These are phyloP conservation scores for Palythoa heliodiscus DNA, from an alignment of 92 coral and sea anemone genomes.

Conservation along the genomic window DNA sequence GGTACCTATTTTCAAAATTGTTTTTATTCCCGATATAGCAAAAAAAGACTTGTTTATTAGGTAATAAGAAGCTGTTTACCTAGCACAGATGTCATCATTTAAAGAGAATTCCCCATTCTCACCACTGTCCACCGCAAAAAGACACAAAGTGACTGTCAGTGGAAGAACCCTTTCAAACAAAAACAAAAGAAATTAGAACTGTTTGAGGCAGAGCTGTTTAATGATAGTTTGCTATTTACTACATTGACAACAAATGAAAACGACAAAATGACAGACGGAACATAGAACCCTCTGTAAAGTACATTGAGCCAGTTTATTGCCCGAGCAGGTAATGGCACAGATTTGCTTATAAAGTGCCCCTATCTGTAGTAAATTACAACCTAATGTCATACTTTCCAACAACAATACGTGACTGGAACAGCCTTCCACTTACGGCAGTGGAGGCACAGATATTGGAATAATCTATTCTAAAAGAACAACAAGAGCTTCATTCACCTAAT, in stretches of 20 bases:
- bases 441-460: too few relatives aligned
- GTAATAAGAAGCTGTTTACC: constrained; percentile 39
- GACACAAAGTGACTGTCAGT: constrained; percentile 58
- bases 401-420: too few relatives aligned
- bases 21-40: too few relatives aligned
- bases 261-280: too few relatives aligned
- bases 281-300: neutral
- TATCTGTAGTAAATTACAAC: neutral
- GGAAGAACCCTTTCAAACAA: constrained; percentile 56
- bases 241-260: too few relatives aligned
- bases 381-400: neutral
- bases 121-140: constrained; percentile 67
- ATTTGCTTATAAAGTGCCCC: neutral
- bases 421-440: too few relatives aligned
- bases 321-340: neutral
- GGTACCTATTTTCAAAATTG: too few relatives aligned
- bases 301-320: neutral
- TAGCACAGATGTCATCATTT: constrained; percentile 73
- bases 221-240: too few relatives aligned
- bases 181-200: neutral
- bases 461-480: too few relatives aligned
- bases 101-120: constrained; percentile 56
- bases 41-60: neutral
- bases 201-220: too few relatives aligned
- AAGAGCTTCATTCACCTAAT: too few relatives aligned